Evolutionary conservation across 1,140 invertebrate species (phyloP).

Genomic region (Aphidius ervi): DNA sequence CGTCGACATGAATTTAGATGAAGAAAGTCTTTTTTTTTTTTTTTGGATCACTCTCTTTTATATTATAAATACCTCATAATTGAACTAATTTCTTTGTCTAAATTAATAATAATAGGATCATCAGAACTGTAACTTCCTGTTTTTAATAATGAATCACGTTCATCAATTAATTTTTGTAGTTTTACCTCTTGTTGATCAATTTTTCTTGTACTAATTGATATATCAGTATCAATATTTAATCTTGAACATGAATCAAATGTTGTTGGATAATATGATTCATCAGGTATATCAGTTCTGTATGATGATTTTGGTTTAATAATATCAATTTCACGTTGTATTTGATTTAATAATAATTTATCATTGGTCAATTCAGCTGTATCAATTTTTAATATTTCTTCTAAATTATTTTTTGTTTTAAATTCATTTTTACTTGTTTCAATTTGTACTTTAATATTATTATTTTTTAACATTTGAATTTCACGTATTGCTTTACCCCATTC

Average conservation of each 20-base stretch:
- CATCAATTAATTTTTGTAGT: conserved; percentile 35
- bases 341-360: conserved; percentile 38
- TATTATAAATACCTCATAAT: conserved; percentile 29
- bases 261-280: conserved; percentile 26
- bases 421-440: conserved; percentile 50
- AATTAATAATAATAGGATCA: conserved; percentile 41
- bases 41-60: conserved; percentile 1
- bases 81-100: conserved; percentile 42
- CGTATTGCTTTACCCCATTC: conserved; percentile 56
- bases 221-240: conserved; percentile 24
- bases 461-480: conserved; percentile 55
- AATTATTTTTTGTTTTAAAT: conserved; percentile 40
- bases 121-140: conserved; percentile 48
- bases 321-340: conserved; percentile 44
- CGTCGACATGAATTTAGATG: too few relatives aligned
- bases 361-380: conserved; percentile 40
- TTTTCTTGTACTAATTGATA: conserved; percentile 17
- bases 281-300: conserved; percentile 22
- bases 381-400: conserved; percentile 40
- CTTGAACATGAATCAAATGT: conserved; percentile 26
- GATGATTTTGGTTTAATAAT: conserved; percentile 35
- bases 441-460: conserved; percentile 48
- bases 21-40: too few relatives aligned
- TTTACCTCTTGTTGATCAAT: conserved; percentile 34
- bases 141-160: conserved; percentile 42